Conservation (phyloP, 2,797 vertebrate genomes). For the Anabas testudineus region DNA sequence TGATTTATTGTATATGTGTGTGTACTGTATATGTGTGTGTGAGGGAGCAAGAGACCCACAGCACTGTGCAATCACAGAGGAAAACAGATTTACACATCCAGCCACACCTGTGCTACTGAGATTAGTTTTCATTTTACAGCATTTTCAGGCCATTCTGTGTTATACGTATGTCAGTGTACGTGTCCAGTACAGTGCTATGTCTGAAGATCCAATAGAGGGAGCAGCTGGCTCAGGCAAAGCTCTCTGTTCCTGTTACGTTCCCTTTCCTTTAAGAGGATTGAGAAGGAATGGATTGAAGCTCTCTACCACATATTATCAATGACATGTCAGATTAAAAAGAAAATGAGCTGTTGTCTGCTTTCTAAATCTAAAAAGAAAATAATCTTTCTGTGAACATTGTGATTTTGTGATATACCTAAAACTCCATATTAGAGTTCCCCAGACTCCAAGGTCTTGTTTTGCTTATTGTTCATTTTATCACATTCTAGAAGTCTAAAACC, state of each 20-base stretch:
- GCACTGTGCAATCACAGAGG: slow-evolving; percentile 33
- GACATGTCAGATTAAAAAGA: neutral
- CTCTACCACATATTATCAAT: neutral
- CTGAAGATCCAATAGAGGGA: slow-evolving; percentile 39
- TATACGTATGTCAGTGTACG: neutral
- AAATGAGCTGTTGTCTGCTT: too few species aligned
- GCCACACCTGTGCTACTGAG: slow-evolving; percentile 26
- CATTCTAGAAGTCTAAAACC: neutral
- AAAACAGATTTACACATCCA: slow-evolving; percentile 50
- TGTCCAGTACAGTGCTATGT: slow-evolving; percentile 1
- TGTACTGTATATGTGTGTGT: slow-evolving; percentile 11
- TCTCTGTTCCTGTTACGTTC: slow-evolving; percentile 4
- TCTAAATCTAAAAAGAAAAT: neutral
- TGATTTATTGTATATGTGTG: slow-evolving; percentile 57
- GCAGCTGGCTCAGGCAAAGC: slow-evolving; percentile 35
- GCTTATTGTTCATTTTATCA: neutral
- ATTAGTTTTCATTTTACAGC: slow-evolving; percentile 42
- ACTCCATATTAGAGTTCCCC: too few species aligned
- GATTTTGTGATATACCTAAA: too few species aligned
- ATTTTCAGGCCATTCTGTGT: slow-evolving; percentile 27
- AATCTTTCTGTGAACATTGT: too few species aligned
- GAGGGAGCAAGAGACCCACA: slow-evolving; percentile 4
- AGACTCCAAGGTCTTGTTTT: too few species aligned
- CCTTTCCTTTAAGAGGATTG: neutral
- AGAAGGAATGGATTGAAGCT: neutral